phyloP scores from a whole-genome alignment of 1,140 invertebrate species.

The Drosophila sturtevanti region DNA sequence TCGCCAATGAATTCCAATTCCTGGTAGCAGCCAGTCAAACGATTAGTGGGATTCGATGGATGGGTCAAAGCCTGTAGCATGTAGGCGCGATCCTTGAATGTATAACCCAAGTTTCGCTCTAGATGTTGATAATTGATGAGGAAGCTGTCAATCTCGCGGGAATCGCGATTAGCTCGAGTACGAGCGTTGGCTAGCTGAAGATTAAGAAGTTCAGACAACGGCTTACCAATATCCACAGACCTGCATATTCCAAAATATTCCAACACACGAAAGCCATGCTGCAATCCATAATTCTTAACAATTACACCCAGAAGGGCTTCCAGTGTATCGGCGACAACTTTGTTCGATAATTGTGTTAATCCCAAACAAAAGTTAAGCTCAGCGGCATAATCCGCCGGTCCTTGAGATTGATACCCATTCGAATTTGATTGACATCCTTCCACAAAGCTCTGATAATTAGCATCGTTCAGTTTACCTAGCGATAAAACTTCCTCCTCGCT shows the following conservation, averaged over 20 bases:
- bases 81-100: constrained; percentile 86
- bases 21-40: constrained; percentile 95
- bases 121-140: constrained; percentile 83
- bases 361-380: constrained; percentile 57
- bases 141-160: constrained; percentile 82
- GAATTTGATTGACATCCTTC: constrained; percentile 43
- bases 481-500: constrained; percentile 44
- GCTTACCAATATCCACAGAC: constrained; percentile 75
- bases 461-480: constrained; percentile 25
- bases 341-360: constrained; percentile 42
- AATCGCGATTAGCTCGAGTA: constrained; percentile 73
- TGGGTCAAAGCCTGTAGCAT: constrained; percentile 95
- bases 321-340: constrained; percentile 89
- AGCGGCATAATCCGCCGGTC: constrained; percentile 27
- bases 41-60: constrained; percentile 93
- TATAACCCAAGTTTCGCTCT: constrained; percentile 87
- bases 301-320: constrained; percentile 94
- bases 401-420: constrained; percentile 24
- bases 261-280: constrained; percentile 86
- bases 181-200: constrained; percentile 63
- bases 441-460: constrained; percentile 21
- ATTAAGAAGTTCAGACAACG: constrained; percentile 73
- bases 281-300: constrained; percentile 85
- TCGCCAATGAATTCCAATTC: constrained; percentile 97
- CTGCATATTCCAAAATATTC: constrained; percentile 89